Base-by-base conservation (phyloP, 1,140 invertebrate genomes). In the Anoplophora glabripennis region DNA sequence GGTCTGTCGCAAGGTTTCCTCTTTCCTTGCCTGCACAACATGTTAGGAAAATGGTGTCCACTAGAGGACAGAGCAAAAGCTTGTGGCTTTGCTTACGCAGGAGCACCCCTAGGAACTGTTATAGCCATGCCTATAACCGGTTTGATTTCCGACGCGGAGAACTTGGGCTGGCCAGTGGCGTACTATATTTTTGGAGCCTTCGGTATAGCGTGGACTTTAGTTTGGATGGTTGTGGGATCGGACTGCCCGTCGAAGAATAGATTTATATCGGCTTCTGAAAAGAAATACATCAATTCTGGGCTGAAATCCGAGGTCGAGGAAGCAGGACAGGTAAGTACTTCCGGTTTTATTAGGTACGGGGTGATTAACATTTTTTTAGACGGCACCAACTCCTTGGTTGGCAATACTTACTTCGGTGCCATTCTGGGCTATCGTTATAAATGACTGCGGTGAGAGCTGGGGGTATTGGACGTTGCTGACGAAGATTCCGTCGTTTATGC, bases 1-100 rank as follows among this genome's bases (percentile, higher is more conserved):
- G 93, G 93, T 0, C 70, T 94, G 0, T 81, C 79, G 21, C 86
- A 94, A 77, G 92, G 92, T 7, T 82, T 90, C 1, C 79, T 90
- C 3, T 88, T 89, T 66, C 92, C 93, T 0, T 82, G 83, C 45
- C 80, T 90, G 3, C 90, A 94, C 65, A 85, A 86, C 0, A 75
- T 94, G 1, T 75, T 94, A 60, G 86, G 90, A 0, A 87, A 88
- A 68, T 96, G 93, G 93, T 82, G 66, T 14, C 85, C 85, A 0
- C 28, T 73, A 0, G 69, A 76, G 8, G 85, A 87, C 70, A 73
- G 84, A 34, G 83, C 83, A 11, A 73, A 80, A 0, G 70, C 83
- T 42, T 79, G 78, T 10, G 81, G 83, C 1, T 74, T 84, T 48
- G 76, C 83, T 15, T 82, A 84, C 68, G 78, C 79, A 65, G 81